Evolutionary conservation across 2,888 invertebrate species (phyloP).

Genomic region (Graphium colonna): DNA sequence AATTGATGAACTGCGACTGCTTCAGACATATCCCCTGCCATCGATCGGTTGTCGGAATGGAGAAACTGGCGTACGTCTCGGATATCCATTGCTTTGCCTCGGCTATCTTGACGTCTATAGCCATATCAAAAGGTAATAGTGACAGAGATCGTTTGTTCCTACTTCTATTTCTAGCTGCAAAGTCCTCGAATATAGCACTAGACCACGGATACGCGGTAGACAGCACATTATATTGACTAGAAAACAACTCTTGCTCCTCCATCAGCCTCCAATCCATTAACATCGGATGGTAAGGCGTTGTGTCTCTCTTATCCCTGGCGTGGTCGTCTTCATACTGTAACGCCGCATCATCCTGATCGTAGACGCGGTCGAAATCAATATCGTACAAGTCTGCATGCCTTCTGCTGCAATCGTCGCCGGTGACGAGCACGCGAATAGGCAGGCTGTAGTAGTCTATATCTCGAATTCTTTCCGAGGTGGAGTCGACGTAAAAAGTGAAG

Average conservation of each 20-base stretch:
- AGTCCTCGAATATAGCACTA: conserved; percentile 74
- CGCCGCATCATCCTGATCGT: conserved; percentile 73
- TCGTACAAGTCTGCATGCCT: conserved; percentile 82
- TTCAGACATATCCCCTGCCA: conserved; percentile 91
- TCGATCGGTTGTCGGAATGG: conserved; percentile 89
- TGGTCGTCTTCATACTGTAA: conserved; percentile 66
- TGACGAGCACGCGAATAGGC: conserved; percentile 87
- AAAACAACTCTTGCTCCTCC: conserved; percentile 62
- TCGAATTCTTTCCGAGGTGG: conserved; percentile 87
- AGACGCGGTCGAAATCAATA: conserved; percentile 79
- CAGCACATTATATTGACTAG: conserved; percentile 73
- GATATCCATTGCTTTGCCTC: conserved; percentile 92
- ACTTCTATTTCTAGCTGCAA: conserved; percentile 70
- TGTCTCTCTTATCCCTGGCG: conserved; percentile 63
- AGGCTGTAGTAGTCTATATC: conserved; percentile 92
- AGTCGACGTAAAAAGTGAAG: conserved; percentile 93
- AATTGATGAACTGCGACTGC: conserved; percentile 89
- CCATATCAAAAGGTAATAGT: conserved; percentile 75
- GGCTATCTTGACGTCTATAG: conserved; percentile 83
- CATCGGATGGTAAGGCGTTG: conserved; percentile 42
- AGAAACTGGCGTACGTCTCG: conserved; percentile 91
- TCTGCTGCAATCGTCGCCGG: conserved; percentile 85
- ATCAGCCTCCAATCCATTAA: conserved; percentile 70
- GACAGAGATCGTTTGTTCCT: conserved; percentile 73
- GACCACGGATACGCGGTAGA: conserved; percentile 78